Evolutionary conservation across 1,140 invertebrate species (phyloP).

Genomic region (Caenorhabditis briggsae): DNA sequence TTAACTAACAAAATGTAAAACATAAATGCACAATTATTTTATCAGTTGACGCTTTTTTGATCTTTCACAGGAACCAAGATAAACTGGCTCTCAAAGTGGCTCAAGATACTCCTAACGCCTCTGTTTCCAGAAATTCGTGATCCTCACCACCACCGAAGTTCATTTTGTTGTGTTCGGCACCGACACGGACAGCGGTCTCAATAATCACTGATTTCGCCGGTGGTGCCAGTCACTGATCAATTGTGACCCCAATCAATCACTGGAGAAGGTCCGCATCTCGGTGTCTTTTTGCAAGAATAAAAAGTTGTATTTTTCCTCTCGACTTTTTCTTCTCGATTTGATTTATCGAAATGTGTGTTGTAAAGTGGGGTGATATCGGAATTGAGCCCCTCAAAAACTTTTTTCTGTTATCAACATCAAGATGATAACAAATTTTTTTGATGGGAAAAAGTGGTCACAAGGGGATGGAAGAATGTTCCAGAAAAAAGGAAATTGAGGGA

Average conservation of each 20-base stretch:
- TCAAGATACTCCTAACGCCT: neutral
- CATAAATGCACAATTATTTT: too few relatives aligned
- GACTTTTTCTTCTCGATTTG: neutral
- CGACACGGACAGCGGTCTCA: constrained; percentile 7
- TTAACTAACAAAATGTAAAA: too few relatives aligned
- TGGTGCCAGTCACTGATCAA: constrained; percentile 20
- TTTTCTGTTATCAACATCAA: too few relatives aligned
- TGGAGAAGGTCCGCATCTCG: neutral
- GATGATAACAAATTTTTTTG: too few relatives aligned
- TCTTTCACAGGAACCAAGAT: neutral
- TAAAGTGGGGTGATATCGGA: neutral
- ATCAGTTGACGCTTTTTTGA: too few relatives aligned
- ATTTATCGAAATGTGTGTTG: constrained; percentile 14
- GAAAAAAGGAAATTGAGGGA: too few relatives aligned
- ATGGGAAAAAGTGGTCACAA: too few relatives aligned
- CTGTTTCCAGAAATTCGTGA: constrained; percentile 36
- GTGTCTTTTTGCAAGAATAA: neutral
- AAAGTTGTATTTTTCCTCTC: neutral
- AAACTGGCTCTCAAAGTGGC: neutral
- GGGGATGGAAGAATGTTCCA: too few relatives aligned
- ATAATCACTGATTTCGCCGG: neutral
- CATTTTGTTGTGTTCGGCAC: constrained; percentile 37
- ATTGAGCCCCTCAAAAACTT: too few relatives aligned
- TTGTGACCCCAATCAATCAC: constrained; percentile 44
- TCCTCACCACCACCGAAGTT: constrained; percentile 26